Evolutionary conservation across 1,140 invertebrate genomes (phyloP).

Genomic region (Aphidius ervi): DNA sequence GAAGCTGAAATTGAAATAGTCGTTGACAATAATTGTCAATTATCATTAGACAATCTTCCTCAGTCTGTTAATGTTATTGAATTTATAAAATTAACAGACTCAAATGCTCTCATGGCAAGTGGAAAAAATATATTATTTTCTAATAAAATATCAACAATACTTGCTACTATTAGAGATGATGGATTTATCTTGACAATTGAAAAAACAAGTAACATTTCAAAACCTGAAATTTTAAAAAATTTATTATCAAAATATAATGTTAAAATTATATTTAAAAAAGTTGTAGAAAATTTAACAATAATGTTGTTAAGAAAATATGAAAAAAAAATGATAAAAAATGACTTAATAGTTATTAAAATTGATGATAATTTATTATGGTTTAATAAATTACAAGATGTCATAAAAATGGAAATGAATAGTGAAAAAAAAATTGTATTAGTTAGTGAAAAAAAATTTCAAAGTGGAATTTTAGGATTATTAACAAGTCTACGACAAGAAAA

Average conservation of each 20-base stretch:
- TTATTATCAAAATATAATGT: too few species aligned
- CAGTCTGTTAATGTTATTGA: slow-evolving; percentile 55
- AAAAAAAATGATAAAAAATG: neutral
- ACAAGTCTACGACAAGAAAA: slow-evolving; percentile 84
- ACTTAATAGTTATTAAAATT: slow-evolving; percentile 57
- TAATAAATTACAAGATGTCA: slow-evolving; percentile 48
- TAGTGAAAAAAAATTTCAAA: slow-evolving; percentile 60
- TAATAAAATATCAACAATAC: slow-evolving; percentile 18
- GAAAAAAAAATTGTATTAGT: slow-evolving; percentile 65
- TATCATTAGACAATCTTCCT: slow-evolving; percentile 51
- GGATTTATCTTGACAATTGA: slow-evolving; percentile 56
- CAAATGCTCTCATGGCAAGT: slow-evolving; percentile 57
- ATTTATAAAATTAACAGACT: slow-evolving; percentile 59
- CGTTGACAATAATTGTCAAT: slow-evolving; percentile 34
- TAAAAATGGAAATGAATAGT: slow-evolving; percentile 68
- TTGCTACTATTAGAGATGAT: slow-evolving; percentile 38
- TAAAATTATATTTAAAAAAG: slow-evolving; percentile 52
- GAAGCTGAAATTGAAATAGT: slow-evolving; percentile 56
- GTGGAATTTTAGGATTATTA: slow-evolving; percentile 78
- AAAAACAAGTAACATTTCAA: slow-evolving; percentile 27
- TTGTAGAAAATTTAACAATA: slow-evolving; percentile 59
- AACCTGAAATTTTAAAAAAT: too few species aligned
- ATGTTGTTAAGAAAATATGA: slow-evolving; percentile 30
- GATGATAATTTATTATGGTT: slow-evolving; percentile 77
- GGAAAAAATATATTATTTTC: slow-evolving; percentile 37